Base-by-base conservation (phyloP, 2,113 vertebrate genomes). In the Pygathrix nemaeus region DNA sequence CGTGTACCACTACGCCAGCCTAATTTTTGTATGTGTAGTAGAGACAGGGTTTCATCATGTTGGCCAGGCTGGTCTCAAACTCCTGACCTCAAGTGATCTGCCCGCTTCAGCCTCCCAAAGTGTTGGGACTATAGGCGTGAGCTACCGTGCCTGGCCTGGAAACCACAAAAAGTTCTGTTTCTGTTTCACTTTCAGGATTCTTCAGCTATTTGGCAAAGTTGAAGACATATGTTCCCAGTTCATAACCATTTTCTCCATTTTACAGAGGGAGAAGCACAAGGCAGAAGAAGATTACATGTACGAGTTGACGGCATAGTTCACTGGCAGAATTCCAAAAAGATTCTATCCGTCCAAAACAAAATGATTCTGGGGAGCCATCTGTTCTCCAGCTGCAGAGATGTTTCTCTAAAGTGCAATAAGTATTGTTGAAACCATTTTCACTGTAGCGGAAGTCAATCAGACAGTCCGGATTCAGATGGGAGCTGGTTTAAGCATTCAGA, bases 331-430 rank as follows among this genome's bases (percentile, higher is more conserved):
- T 83, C 68, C 20, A 45, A 12, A 80, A 91, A 75, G 86, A 91
- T 88, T 70, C 73, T 50, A 38, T 52, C 75, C 66, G 68, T 78
- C 73, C 52, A 82, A 50, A 92, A 66, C n/a, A 93, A 92, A 92
- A 80, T 50, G 94, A 88, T 84, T 75, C 27, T 61, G 21, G 43
- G 91, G 64, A 94, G 17, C 93, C 91, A 88, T 84, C 68, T 88
- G 68, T 35, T 95, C 48, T 27, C 80, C 75, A 82, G 81, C 43
- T 82, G 61, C 73, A 93, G 48, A 81, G 79, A 75, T 21, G 23
- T 38, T 43, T 85, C 72, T 83, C 61, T 92, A 6, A 85, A 73
- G 40, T 27, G 32, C 25, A 79, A 2, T 81, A n/a, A 76, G 57
- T 59, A 25, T 73, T 79, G 68, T 45, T 80, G 88, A 84, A 73